Percentiles rank a stretch among this genome's conserved stretches.
Conservation (phyloP, 2,888 invertebrate genomes). For the Mylabris sibirica region DNA sequence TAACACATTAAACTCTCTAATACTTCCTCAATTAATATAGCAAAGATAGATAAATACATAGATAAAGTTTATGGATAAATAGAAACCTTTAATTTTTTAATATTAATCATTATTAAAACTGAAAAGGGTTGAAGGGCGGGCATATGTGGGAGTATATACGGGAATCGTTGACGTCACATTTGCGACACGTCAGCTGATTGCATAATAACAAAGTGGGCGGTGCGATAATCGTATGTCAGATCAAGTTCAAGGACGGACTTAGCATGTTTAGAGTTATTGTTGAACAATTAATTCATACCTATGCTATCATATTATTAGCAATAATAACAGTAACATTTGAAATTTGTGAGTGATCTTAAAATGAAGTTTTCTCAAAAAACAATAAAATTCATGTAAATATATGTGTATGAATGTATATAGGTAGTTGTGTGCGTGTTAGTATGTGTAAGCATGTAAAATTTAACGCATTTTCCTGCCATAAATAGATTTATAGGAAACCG, state of each 20-base stretch:
- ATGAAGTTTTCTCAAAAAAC: too few relatives aligned
- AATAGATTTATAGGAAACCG: slow-evolving; percentile 26
- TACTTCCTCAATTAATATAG: too few relatives aligned
- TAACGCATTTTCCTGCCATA: slow-evolving; percentile 29
- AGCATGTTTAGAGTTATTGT: slow-evolving; percentile 49
- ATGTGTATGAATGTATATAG: slow-evolving; percentile 16
- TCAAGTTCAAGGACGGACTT: slow-evolving; percentile 59
- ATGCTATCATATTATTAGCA: slow-evolving; percentile 14
- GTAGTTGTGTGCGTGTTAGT: not conserved
- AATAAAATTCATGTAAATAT: not conserved
- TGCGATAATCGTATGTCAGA: slow-evolving; percentile 55
- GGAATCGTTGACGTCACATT: slow-evolving; percentile 56
- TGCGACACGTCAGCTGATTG: slow-evolving; percentile 61
- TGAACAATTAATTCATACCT: slow-evolving; percentile 39
- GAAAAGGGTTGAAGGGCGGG: slow-evolving; percentile 40
- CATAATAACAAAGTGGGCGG: slow-evolving; percentile 60
- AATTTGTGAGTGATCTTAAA: not conserved
- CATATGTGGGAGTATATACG: slow-evolving; percentile 39
- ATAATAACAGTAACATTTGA: not conserved
- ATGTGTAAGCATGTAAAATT: not conserved
- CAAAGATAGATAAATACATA: too few relatives aligned
- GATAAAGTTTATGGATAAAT: not conserved
- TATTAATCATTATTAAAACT: slow-evolving; percentile 21
- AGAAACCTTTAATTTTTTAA: not conserved
- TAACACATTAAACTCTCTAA: too few relatives aligned